Base-by-base conservation (phyloP, 1,140 invertebrate species). In the Hyles euphorbiae region DNA sequence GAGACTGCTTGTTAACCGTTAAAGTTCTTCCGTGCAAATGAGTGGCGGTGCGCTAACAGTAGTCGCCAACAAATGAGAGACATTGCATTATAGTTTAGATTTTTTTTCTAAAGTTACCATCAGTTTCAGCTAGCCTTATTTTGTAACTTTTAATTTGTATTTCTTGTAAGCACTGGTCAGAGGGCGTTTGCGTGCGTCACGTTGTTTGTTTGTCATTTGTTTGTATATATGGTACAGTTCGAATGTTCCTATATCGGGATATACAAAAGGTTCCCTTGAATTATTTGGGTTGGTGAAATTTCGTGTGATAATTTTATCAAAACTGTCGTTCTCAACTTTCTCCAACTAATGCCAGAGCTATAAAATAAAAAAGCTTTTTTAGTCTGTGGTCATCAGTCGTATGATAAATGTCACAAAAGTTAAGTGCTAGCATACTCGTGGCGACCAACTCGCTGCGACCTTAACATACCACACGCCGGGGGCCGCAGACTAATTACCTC, bases 101-200 rank as follows among this genome's bases (percentile, higher is more conserved):
- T 76, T 83, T 83, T 81, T 81, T 83, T 86, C 85, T 82, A 80
- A 82, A 85, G 85, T 88, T 88, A 88, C 85, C 85, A 88, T 77
- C 81, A 88, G 82, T 88, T 86, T 88, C 82, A 76, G 85, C 83
- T 88, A 86, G 85, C 75, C 78, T 86, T 83, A 78, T 74, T 78
- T 69, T 78, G 48, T 82, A 76, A 81, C 74, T 66, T 50, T 77
- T 79, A 77, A 72, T 77, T 76, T 81, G 76, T 79, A 76, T 73
- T 78, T 60, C 58, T 70, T 74, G 70, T 74, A 60, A 63, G 52
- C 70, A 79, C 74, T 74, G 76, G 68, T 74, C 61, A 65, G 12
- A 63, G 56, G 73, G 73, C 79, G 81, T 73, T 83, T 83, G 81
- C 77, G 82, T 83, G 73, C 65, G 33, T 9, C 50, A 44, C 40